Conservation (phyloP, 2,113 vertebrate genomes). For the Periophthalmus modestus region DNA sequence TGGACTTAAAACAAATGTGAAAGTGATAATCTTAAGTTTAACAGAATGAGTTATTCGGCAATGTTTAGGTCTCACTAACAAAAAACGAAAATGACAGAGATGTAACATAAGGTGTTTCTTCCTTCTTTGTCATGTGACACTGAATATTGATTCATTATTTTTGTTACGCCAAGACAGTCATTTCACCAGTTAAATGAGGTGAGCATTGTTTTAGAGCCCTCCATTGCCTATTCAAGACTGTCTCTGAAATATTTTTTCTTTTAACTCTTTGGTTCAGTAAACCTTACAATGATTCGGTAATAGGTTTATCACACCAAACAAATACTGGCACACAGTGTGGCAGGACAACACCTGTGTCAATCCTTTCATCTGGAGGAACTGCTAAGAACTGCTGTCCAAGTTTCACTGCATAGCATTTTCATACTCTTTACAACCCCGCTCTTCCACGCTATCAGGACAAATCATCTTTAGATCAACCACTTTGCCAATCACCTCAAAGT, state of each 20-base stretch:
- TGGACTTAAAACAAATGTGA: conserved; percentile 60
- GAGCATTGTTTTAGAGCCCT: conserved; percentile 81
- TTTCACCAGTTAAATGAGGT: conserved; percentile 93
- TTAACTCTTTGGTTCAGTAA: conserved; percentile 75
- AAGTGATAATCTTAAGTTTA: conserved; percentile 26
- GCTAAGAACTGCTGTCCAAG: conserved; percentile 46
- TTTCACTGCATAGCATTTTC: conserved; percentile 30
- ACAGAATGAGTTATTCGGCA: conserved; percentile 51
- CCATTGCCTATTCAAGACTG: conserved; percentile 64
- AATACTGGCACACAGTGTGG: conserved; percentile 85
- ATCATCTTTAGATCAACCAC: conserved; percentile 32
- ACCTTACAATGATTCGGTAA: conserved; percentile 91
- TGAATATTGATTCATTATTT: conserved; percentile 62
- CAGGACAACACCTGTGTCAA: conserved; percentile 72
- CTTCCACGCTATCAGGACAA: too few species aligned
- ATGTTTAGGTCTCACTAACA: conserved; percentile 60
- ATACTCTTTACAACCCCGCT: too few species aligned
- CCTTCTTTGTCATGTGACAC: conserved; percentile 82
- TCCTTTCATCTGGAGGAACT: conserved; percentile 48
- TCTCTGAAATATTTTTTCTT: conserved; percentile 56
- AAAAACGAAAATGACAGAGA: conserved; percentile 60
- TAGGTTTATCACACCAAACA: conserved; percentile 70
- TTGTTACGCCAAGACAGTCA: conserved; percentile 63
- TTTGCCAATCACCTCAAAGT: conserved; percentile 44
- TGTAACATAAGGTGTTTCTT: conserved; percentile 68